Conservation (phyloP, 2,797 vertebrate genomes). For the Loris lydekkerianus region DNA sequence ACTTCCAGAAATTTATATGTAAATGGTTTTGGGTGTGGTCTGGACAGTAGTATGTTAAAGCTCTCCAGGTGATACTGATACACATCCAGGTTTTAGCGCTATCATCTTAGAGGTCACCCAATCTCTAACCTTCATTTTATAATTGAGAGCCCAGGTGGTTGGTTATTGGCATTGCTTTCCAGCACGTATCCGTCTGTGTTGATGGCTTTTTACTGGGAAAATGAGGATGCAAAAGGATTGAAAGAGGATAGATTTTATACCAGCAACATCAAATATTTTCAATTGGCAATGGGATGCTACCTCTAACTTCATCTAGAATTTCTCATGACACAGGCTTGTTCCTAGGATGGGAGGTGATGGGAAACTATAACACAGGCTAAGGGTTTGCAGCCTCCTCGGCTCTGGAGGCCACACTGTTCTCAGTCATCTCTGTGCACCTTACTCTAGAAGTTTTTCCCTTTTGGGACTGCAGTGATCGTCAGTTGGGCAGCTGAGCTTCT, state of each 20-base stretch:
- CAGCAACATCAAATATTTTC: background rate
- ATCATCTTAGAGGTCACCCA: background rate
- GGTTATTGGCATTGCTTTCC: too few species aligned
- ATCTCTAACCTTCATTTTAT: background rate
- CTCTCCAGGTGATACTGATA: background rate
- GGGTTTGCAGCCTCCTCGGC: background rate
- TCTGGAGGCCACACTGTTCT: background rate
- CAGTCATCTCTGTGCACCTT: background rate
- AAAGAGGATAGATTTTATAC: background rate
- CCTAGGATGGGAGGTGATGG: background rate
- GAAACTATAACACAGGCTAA: background rate
- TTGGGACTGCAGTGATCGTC: background rate
- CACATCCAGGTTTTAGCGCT: background rate
- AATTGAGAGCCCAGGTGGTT: background rate
- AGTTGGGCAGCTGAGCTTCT: background rate
- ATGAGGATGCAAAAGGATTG: background rate
- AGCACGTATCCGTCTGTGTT: background rate
- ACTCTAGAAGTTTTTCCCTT: background rate
- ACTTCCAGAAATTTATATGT: background rate
- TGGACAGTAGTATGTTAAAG: background rate
- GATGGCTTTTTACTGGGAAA: conserved; percentile 7
- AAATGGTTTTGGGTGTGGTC: background rate
- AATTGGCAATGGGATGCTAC: background rate
- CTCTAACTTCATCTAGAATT: background rate
- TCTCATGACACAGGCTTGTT: background rate